Percentiles rank a stretch among this genome's conserved stretches.
Evolutionary conservation across 1,140 invertebrate species (phyloP).

Genomic region (Cylas formicarius): DNA sequence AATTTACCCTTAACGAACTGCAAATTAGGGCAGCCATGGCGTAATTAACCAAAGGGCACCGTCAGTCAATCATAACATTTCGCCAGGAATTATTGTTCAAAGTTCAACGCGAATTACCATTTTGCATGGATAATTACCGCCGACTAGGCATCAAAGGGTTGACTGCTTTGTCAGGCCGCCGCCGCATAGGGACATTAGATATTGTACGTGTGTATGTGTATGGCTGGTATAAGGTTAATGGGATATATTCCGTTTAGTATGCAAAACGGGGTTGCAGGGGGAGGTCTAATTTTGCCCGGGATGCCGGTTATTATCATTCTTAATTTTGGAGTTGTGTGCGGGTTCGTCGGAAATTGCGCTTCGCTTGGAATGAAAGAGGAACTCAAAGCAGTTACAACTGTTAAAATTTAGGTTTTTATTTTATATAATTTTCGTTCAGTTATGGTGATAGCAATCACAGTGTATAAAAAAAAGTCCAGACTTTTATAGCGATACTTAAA

Average conservation of each 20-base stretch:
- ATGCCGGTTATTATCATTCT: too few relatives aligned
- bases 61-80: slow-evolving; percentile 20
- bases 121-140: slow-evolving; percentile 21
- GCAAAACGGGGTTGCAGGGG: neutral
- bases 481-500: too few relatives aligned
- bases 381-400: too few relatives aligned
- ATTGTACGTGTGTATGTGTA: slow-evolving; percentile 15
- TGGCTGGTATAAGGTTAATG: neutral
- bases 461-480: too few relatives aligned
- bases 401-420: too few relatives aligned
- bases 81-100: slow-evolving; percentile 15
- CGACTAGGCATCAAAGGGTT: slow-evolving; percentile 12
- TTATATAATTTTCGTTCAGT: too few relatives aligned
- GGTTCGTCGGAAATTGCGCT: too few relatives aligned
- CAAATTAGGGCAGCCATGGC: slow-evolving; percentile 13
- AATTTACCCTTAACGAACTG: too few relatives aligned
- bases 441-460: too few relatives aligned
- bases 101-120: slow-evolving; percentile 20
- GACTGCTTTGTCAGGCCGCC: slow-evolving; percentile 13
- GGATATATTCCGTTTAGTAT: slow-evolving; percentile 3
- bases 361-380: too few relatives aligned
- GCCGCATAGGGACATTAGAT: slow-evolving; percentile 12
- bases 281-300: neutral
- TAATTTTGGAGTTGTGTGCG: too few relatives aligned
- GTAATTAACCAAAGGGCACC: slow-evolving; percentile 19